Conservation (phyloP, 2,113 vertebrate species). For the Electrona antarctica region DNA sequence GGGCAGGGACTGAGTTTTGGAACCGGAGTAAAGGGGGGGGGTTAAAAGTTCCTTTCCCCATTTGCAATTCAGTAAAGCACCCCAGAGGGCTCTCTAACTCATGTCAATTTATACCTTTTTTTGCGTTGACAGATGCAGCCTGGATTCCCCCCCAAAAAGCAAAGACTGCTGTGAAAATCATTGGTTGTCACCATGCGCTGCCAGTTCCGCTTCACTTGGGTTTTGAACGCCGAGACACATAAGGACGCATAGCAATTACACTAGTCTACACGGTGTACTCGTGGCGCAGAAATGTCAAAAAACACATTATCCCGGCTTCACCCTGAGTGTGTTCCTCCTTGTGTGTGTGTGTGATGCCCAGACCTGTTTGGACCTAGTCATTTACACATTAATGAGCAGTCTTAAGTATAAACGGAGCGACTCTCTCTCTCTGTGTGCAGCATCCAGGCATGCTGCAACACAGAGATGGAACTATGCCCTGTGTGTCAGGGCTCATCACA, state of each 20-base stretch:
- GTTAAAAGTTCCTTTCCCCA: conserved; percentile 8
- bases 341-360: conserved; percentile 3
- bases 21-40: conserved; percentile 31
- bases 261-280: neutral
- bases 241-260: conserved; percentile 2
- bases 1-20: conserved; percentile 12
- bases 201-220: neutral
- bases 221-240: neutral
- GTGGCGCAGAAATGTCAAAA: neutral
- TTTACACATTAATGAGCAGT: conserved; percentile 44
- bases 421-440: conserved; percentile 14
- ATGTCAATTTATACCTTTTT: conserved; percentile 4
- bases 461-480: conserved; percentile 46
- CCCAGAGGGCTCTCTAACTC: neutral
- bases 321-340: conserved; percentile 6
- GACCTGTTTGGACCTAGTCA: conserved; percentile 43
- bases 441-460: conserved; percentile 53
- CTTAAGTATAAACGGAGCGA: conserved; percentile 26
- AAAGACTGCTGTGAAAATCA: neutral
- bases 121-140: too few relatives aligned
- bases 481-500: conserved; percentile 62
- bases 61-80: conserved; percentile 1
- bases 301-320: conserved; percentile 18
- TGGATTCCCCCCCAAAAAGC: neutral
- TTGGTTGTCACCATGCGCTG: neutral